These are phyloP conservation scores for Halcyon badia DNA, from an alignment of 2,797 vertebrate genomes.

Conservation along the genomic window DNA sequence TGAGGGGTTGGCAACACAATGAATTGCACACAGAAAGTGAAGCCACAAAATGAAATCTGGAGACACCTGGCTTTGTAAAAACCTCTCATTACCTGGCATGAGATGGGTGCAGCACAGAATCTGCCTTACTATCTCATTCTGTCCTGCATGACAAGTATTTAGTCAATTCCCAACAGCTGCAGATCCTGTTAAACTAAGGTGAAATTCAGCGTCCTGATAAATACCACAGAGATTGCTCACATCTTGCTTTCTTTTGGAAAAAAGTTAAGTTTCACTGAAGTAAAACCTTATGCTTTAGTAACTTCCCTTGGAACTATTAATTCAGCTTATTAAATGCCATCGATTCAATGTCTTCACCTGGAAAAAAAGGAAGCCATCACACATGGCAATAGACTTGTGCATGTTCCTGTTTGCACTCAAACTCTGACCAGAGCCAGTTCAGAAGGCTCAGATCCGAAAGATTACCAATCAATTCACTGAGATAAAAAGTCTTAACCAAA, in stretches of 20 bases:
- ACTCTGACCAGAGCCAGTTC: background rate
- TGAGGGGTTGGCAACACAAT: background rate
- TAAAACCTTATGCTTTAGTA: background rate
- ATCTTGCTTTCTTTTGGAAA: background rate
- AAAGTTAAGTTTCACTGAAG: background rate
- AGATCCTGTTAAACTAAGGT: background rate
- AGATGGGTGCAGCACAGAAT: background rate
- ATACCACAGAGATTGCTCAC: background rate
- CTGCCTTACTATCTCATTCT: background rate
- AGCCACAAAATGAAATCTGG: background rate
- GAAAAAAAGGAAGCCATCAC: background rate
- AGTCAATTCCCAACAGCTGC: background rate
- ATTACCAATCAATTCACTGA: accelerated
- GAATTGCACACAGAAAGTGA: background rate
- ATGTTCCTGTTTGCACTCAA: accelerated
- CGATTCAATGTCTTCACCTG: background rate
- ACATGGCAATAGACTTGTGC: accelerated
- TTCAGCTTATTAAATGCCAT: background rate
- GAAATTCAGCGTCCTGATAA: background rate
- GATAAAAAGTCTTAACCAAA: background rate
- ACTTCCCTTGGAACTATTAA: background rate
- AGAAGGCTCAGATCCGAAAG: background rate
- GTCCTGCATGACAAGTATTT: background rate
- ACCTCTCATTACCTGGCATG: background rate
- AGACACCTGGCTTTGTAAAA: background rate